Evolutionary conservation across 2,888 invertebrate species (phyloP).

Genomic region (Octodonta nipae): DNA sequence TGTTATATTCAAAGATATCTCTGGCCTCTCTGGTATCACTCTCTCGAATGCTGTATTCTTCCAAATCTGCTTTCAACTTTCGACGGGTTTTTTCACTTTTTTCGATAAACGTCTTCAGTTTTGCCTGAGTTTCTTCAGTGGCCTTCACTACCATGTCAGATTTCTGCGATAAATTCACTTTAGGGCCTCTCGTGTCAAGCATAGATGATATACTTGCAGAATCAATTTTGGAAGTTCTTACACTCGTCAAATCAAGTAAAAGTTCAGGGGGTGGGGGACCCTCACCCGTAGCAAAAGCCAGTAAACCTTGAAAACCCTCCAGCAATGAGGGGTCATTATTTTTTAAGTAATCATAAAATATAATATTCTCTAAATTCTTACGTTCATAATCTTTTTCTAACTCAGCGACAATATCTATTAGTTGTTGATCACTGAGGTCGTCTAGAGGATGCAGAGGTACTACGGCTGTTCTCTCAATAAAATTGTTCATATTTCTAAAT

Average conservation of each 20-base stretch:
- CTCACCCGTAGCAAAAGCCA: conserved; percentile 6
- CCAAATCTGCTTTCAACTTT: conserved; percentile 19
- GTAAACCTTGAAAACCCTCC: conserved; percentile 14
- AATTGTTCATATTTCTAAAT: too few relatives aligned
- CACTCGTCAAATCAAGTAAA: neutral
- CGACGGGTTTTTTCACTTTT: conserved; percentile 16
- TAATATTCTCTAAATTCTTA: conserved; percentile 15
- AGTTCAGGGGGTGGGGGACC: neutral
- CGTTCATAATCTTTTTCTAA: conserved; percentile 13
- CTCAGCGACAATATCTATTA: conserved; percentile 14
- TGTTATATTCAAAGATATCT: conserved; percentile 39
- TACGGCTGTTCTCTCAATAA: too few relatives aligned
- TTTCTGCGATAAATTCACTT: conserved; percentile 18
- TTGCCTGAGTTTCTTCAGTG: conserved; percentile 17
- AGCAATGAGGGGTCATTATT: conserved; percentile 15
- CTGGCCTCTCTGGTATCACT: conserved; percentile 39
- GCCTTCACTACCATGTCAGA: conserved; percentile 21
- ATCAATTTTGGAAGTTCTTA: neutral
- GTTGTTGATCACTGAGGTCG: conserved; percentile 15
- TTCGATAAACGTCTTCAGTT: conserved; percentile 14
- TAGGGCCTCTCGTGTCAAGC: conserved; percentile 14
- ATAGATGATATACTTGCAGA: conserved; percentile 3
- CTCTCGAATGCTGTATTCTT: conserved; percentile 43
- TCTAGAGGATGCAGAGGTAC: conserved; percentile 13
- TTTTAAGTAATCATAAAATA: conserved; percentile 15